A percentile compares a stretch with the other conserved stretches of the same genome.
Evolutionary conservation across 2,797 vertebrate genomes (phyloP).

Genomic region (Setipinna tenuifilis): DNA sequence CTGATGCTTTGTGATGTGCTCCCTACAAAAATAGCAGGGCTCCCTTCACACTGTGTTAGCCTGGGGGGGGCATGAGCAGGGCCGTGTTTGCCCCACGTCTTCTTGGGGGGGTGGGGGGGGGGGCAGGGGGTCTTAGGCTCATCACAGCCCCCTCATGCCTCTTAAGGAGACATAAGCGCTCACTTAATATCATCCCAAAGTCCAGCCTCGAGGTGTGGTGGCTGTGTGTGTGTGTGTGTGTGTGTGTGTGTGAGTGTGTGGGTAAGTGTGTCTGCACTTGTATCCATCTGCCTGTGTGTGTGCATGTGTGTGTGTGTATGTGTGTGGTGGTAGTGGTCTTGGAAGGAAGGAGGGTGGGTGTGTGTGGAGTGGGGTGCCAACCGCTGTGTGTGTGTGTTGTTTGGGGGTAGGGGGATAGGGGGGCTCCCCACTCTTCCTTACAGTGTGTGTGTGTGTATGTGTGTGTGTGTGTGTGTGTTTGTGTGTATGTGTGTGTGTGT

Average conservation of each 20-base stretch:
- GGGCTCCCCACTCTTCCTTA: no score
- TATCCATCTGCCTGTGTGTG: no score
- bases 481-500: no score
- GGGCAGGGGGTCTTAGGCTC: slow-evolving; percentile 52
- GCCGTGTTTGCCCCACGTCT: neutral
- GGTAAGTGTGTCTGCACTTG: no score
- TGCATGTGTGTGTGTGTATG: no score
- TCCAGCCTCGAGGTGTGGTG: slow-evolving; percentile 56
- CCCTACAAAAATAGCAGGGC: slow-evolving; percentile 78
- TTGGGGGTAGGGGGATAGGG: no score
- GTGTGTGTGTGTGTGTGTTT: no score
- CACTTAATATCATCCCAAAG: slow-evolving; percentile 66
- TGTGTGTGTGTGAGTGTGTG: no score
- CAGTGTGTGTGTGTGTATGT: no score
- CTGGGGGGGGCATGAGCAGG: slow-evolving; percentile 48
- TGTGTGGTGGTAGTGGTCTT: neutral
- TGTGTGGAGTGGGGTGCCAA: no score
- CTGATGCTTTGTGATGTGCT: slow-evolving; percentile 74
- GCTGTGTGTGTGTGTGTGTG: slow-evolving; percentile 6
- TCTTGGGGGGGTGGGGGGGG: slow-evolving; percentile 27
- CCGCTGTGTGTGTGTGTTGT: no score
- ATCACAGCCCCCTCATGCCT: slow-evolving; percentile 63
- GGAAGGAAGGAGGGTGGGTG: neutral
- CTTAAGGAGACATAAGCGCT: slow-evolving; percentile 49
- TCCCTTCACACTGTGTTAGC: slow-evolving; percentile 68